phyloP scores from a whole-genome alignment of 2,797 vertebrate genomes.

The Hafferia zeledoni region DNA sequence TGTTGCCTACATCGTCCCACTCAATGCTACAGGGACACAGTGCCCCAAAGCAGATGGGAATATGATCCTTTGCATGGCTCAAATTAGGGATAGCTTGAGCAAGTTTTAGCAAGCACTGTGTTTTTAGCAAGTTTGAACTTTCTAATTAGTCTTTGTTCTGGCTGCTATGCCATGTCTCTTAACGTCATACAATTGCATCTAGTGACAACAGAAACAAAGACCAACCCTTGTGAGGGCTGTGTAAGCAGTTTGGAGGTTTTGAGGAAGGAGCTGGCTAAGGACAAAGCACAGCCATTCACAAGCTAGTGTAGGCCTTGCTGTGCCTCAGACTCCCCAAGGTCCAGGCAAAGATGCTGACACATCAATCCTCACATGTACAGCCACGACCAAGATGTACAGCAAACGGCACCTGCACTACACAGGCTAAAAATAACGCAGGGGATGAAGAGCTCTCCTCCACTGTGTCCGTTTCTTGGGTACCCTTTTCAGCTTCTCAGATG shows the following conservation, averaged over 20 bases:
- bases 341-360: background rate
- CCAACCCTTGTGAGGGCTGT: background rate
- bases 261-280: background rate
- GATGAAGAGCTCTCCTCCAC: background rate
- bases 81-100: background rate
- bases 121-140: background rate
- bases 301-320: background rate
- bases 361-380: background rate
- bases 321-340: background rate
- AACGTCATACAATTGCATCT: background rate
- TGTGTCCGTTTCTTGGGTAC: background rate
- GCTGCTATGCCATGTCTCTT: background rate
- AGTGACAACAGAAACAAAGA: background rate
- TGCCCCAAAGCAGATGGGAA: background rate
- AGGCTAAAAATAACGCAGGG: background rate
- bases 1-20: background rate
- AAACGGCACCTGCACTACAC: background rate
- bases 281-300: background rate
- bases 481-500: background rate
- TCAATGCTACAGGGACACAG: background rate
- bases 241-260: background rate
- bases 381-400: background rate
- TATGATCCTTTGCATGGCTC: background rate
- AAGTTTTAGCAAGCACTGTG: background rate
- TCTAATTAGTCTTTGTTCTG: background rate